A percentile compares a stretch with the other conserved stretches of the same genome.
Evolutionary conservation across 2,797 vertebrate species (phyloP).

Genomic region (Mallotus villosus): DNA sequence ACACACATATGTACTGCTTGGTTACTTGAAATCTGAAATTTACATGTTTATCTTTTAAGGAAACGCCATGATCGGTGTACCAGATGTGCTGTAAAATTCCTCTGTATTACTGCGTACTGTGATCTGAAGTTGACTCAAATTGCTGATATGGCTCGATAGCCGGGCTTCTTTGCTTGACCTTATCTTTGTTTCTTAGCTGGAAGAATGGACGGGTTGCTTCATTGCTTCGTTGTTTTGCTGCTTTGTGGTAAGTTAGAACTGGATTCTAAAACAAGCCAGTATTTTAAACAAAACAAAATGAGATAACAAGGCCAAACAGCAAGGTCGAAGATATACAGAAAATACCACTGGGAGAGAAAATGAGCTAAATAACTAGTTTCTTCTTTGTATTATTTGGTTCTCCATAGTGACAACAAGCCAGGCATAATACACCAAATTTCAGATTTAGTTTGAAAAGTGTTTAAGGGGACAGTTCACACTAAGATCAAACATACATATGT

Average conservation of each 20-base stretch:
- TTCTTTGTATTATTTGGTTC: neutral
- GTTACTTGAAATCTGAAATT: neutral
- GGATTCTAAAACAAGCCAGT: neutral
- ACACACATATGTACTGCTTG: neutral
- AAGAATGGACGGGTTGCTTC: constrained; percentile 32
- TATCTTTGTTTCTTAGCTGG: constrained; percentile 29
- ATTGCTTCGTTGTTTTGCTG: constrained; percentile 34
- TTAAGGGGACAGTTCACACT: neutral
- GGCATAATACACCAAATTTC: no score
- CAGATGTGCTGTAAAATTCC: no score
- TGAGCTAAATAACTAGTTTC: neutral
- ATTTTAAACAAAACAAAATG: neutral
- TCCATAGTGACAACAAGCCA: neutral
- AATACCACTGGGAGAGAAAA: no score
- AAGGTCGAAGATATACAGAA: no score
- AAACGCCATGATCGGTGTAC: no score
- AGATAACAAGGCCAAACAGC: neutral
- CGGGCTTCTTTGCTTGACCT: neutral
- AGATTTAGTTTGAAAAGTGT: no score
- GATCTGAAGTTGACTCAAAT: no score
- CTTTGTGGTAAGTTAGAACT: constrained; percentile 47
- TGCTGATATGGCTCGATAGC: no score
- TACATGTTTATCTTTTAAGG: neutral
- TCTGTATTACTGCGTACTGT: neutral
- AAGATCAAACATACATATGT: neutral